Evolutionary conservation across 2,888 invertebrate species (phyloP).

Genomic region (Ectemnius lituratus): DNA sequence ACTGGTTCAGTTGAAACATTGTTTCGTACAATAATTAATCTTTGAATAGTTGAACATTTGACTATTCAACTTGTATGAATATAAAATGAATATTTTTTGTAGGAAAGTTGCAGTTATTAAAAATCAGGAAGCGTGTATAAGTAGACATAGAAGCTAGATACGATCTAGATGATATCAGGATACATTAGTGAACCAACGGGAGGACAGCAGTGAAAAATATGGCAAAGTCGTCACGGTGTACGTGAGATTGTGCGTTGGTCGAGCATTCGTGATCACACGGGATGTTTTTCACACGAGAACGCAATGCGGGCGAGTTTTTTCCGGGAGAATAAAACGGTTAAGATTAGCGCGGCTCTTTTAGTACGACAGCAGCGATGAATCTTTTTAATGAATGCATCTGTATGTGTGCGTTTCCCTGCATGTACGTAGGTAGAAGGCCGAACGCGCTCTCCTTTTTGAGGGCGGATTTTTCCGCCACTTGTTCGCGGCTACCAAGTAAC

Average conservation of each 20-base stretch:
- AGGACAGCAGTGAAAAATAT: background rate
- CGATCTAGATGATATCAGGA: too few relatives aligned
- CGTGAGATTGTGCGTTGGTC: constrained; percentile 45
- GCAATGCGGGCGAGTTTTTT: constrained; percentile 38
- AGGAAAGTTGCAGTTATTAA: too few relatives aligned
- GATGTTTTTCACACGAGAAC: constrained; percentile 48
- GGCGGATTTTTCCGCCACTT: constrained; percentile 19
- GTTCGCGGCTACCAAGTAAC: constrained; percentile 4
- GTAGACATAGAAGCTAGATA: too few relatives aligned
- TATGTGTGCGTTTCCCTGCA: background rate
- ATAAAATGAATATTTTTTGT: too few relatives aligned
- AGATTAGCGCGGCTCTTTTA: constrained; percentile 45
- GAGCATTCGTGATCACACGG: constrained; percentile 35
- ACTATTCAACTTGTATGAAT: too few relatives aligned
- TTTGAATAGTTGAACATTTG: too few relatives aligned
- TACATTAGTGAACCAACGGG: too few relatives aligned
- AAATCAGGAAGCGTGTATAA: too few relatives aligned
- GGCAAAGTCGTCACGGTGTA: constrained; percentile 30
- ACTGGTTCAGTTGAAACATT: too few relatives aligned
- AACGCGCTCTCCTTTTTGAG: constrained; percentile 16
- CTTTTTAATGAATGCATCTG: constrained; percentile 28
- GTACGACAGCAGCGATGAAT: constrained; percentile 31
- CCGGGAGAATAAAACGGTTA: constrained; percentile 44
- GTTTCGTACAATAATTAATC: too few relatives aligned
- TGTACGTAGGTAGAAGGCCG: too few relatives aligned